Evolutionary conservation across 2,113 vertebrate genomes (phyloP).

Genomic region (Orcinus orca): DNA sequence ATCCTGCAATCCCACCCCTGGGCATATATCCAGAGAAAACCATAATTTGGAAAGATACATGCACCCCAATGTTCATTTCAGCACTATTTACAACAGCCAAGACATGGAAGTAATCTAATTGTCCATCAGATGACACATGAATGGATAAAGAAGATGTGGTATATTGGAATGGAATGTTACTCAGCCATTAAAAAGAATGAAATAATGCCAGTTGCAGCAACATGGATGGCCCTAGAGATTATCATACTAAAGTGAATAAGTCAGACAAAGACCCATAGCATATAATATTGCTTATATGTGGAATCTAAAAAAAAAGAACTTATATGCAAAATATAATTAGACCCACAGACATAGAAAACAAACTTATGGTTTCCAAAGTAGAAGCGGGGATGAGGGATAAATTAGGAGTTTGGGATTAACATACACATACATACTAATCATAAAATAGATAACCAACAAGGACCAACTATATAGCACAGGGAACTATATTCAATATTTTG

Average conservation of each 20-base stretch:
- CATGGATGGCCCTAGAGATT: not conserved
- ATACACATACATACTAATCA: not conserved
- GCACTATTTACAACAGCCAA: too few species aligned
- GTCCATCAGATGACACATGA: too few species aligned
- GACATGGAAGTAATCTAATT: too few species aligned
- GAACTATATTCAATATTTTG: not conserved
- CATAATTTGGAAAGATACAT: too few species aligned
- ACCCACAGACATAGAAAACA: not conserved
- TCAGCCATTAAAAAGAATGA: not conserved
- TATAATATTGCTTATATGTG: not conserved
- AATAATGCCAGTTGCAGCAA: not conserved
- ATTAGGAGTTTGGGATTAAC: not conserved
- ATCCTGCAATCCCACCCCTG: too few species aligned
- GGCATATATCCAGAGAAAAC: too few species aligned
- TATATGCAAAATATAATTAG: not conserved
- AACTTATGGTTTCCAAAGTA: not conserved
- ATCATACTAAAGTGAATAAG: not conserved
- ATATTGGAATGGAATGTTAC: not conserved
- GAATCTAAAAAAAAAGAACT: not conserved
- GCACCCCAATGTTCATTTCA: too few species aligned
- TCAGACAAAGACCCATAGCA: not conserved
- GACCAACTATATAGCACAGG: not conserved
- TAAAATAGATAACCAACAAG: not conserved
- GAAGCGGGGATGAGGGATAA: not conserved
- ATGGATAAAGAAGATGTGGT: too few species aligned